Percentiles rank a stretch among this genome's conserved stretches.
Conservation (phyloP, 2,888 invertebrate species). For the Diarsia brunnea region DNA sequence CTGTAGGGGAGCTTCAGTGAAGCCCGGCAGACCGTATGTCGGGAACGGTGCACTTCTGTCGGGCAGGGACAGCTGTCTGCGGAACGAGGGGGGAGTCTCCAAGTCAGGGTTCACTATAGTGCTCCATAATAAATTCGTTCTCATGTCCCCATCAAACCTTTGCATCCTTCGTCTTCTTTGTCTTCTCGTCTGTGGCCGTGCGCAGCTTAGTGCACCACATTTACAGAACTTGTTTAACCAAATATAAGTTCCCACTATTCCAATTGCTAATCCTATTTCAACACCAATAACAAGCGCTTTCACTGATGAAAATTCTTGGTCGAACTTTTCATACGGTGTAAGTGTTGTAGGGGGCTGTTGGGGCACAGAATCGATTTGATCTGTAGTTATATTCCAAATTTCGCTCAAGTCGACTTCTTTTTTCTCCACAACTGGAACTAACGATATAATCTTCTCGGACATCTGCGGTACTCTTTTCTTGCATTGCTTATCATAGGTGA, state of each 20-base stretch:
- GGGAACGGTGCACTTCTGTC: constrained; percentile 76
- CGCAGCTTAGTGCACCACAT: constrained; percentile 76
- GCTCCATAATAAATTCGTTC: constrained; percentile 84
- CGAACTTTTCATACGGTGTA: constrained; percentile 84
- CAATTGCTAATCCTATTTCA: constrained; percentile 85
- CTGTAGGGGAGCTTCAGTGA: constrained; percentile 74
- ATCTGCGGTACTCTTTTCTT: constrained; percentile 85
- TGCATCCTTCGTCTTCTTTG: constrained; percentile 74
- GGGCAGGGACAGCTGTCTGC: constrained; percentile 81
- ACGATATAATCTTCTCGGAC: constrained; percentile 90
- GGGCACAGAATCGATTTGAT: constrained; percentile 69
- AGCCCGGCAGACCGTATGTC: constrained; percentile 76
- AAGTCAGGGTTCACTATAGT: constrained; percentile 80
- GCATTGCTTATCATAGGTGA: constrained; percentile 87
- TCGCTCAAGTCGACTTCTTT: constrained; percentile 81
- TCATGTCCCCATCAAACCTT: constrained; percentile 81
- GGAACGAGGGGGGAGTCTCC: constrained; percentile 84
- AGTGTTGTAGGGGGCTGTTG: constrained; percentile 68
- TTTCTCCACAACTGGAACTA: constrained; percentile 79
- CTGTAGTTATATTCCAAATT: constrained; percentile 84
- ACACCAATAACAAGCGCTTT: constrained; percentile 86
- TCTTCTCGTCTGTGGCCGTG: constrained; percentile 73
- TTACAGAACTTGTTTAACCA: constrained; percentile 84
- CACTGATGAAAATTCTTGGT: constrained; percentile 84
- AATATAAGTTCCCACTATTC: constrained; percentile 85